Percentiles rank a stretch among this genome's conserved stretches.
These are phyloP conservation scores for Rotaria macrura DNA, from an alignment of 2,888 invertebrate species.

Conservation along the genomic window DNA sequence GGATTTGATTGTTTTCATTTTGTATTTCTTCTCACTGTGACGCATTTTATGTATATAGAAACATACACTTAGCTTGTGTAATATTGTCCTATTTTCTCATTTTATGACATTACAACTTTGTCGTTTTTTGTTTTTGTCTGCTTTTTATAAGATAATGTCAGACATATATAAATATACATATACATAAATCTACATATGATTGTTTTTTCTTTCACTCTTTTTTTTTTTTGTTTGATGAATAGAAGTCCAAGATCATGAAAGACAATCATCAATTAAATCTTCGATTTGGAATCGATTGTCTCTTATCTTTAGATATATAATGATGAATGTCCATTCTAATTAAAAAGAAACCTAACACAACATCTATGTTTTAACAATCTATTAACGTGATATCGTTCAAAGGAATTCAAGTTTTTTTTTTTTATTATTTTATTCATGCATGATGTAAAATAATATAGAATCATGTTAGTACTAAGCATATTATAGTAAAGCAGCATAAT, in stretches of 20 bases:
- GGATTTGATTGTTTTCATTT: background rate
- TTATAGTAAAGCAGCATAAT: too few species aligned
- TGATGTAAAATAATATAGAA: too few species aligned
- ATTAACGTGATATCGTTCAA: too few species aligned
- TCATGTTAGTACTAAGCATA: too few species aligned
- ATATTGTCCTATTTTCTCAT: conserved; percentile 5
- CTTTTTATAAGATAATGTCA: background rate
- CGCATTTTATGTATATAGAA: background rate
- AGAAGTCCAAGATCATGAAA: background rate
- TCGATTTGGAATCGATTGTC: background rate
- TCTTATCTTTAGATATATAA: background rate
- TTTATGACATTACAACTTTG: background rate
- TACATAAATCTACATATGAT: background rate
- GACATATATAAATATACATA: background rate
- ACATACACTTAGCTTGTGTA: background rate
- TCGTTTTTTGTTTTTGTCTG: background rate
- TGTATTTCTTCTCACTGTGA: background rate
- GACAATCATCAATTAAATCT: background rate
- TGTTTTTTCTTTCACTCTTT: background rate
- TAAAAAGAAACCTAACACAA: background rate
- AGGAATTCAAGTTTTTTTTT: too few species aligned
- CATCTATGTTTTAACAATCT: too few species aligned
- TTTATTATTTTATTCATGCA: too few species aligned
- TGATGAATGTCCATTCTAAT: background rate
- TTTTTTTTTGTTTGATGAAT: background rate